Percentiles rank a stretch among this genome's conserved stretches.
These are phyloP conservation scores for Leptinotarsa texana DNA, from an alignment of 1,140 invertebrate species.

Conservation along the genomic window DNA sequence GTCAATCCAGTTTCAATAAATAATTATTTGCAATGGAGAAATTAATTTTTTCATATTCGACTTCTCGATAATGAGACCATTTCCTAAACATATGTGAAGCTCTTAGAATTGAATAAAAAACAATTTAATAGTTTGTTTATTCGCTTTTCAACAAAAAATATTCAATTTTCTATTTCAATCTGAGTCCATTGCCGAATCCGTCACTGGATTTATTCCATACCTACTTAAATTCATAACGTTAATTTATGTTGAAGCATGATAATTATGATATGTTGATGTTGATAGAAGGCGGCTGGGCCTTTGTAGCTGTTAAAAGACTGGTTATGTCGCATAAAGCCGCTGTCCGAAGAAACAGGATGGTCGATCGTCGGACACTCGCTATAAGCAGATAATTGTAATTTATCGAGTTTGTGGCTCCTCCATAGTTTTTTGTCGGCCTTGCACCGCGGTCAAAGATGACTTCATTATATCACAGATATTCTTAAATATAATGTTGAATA, in stretches of 20 bases:
- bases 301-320: slow-evolving; percentile 20
- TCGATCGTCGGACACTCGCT: slow-evolving; percentile 20
- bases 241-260: slow-evolving; percentile 31
- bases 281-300: slow-evolving; percentile 27
- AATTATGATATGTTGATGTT: slow-evolving; percentile 31
- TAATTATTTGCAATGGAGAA: too few species aligned
- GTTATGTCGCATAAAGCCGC: slow-evolving; percentile 20
- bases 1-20: too few species aligned
- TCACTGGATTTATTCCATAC: background rate
- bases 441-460: slow-evolving; percentile 15
- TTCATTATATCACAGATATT: background rate
- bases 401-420: slow-evolving; percentile 42
- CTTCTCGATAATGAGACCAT: too few species aligned
- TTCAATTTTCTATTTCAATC: background rate
- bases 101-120: too few species aligned
- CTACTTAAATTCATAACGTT: slow-evolving; percentile 25
- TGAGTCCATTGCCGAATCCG: background rate
- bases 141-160: too few species aligned
- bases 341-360: slow-evolving; percentile 3
- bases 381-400: slow-evolving; percentile 51
- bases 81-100: too few species aligned
- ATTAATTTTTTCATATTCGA: too few species aligned
- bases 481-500: background rate
- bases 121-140: too few species aligned
- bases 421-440: slow-evolving; percentile 15